Conservation (phyloP, 2,797 vertebrate species). For the Chelonia mydas region DNA sequence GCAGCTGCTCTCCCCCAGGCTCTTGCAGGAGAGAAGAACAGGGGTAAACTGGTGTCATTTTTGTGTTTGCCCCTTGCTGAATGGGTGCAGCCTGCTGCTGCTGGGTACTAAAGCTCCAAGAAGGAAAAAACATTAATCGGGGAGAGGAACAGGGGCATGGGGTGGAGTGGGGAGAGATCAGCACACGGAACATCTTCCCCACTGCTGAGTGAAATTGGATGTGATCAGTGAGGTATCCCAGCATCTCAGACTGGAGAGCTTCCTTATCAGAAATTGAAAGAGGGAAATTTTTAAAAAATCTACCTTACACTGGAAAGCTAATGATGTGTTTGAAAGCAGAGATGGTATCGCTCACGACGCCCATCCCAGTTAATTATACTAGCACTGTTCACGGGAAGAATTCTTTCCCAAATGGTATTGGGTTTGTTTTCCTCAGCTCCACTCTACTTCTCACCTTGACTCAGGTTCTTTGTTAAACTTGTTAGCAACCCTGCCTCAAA, state of each 20-base stretch:
- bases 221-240: not conserved
- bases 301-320: constrained; percentile 44
- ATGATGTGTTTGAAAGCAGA: constrained; percentile 68
- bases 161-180: not conserved
- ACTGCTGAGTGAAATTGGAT: constrained; percentile 15
- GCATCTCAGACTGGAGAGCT: not conserved
- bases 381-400: constrained; percentile 53
- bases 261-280: constrained; percentile 29
- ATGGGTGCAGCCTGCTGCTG: not conserved
- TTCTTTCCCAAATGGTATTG: constrained; percentile 44
- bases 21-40: not conserved
- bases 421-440: constrained; percentile 41
- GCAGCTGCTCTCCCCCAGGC: not conserved
- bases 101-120: accelerated
- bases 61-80: not conserved
- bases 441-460: not conserved
- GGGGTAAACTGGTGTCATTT: not conserved
- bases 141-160: not conserved
- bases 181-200: not conserved
- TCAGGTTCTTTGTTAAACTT: not conserved
- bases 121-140: not conserved
- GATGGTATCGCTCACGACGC: constrained; percentile 63
- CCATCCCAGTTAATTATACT: constrained; percentile 61
- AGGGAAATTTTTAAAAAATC: constrained; percentile 42
- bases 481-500: not conserved